These are phyloP conservation scores for Spilosoma lubricipeda DNA, from an alignment of 2,888 invertebrate species.

Conservation along the genomic window DNA sequence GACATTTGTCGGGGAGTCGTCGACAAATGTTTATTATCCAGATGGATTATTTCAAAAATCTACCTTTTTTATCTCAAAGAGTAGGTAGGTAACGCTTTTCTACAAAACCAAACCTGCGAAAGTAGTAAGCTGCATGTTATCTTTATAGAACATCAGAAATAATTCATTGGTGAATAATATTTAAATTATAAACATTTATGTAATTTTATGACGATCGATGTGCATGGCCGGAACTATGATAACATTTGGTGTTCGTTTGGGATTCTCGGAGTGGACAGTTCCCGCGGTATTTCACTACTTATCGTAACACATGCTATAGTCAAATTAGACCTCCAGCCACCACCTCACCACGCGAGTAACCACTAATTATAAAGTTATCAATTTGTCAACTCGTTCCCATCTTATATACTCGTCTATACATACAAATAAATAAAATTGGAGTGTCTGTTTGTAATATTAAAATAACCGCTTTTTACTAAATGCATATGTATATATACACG, in stretches of 20 bases:
- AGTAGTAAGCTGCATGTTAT: not conserved
- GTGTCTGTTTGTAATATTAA: too few relatives aligned
- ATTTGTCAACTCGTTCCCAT: conserved; percentile 68
- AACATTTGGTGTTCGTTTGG: conserved; percentile 71
- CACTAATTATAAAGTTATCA: conserved; percentile 75
- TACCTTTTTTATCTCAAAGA: not conserved
- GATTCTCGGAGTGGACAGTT: conserved; percentile 64
- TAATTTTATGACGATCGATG: conserved; percentile 51
- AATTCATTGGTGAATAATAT: not conserved
- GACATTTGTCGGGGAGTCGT: not conserved
- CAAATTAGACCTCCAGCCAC: conserved; percentile 66
- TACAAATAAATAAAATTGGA: too few relatives aligned
- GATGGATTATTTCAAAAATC: not conserved
- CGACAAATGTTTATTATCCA: not conserved
- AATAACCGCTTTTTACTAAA: too few relatives aligned
- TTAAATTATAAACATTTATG: not conserved
- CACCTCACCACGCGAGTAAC: conserved; percentile 62
- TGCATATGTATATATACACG: too few relatives aligned
- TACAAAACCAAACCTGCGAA: not conserved
- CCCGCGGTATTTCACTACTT: conserved; percentile 58
- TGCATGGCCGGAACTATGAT: conserved; percentile 60
- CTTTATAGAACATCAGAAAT: not conserved
- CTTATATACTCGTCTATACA: not conserved
- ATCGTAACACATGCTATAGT: conserved; percentile 67
- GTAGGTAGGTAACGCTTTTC: not conserved